Evolutionary conservation across 1,140 invertebrate genomes (phyloP).

Genomic region (Chlorops oryzae): DNA sequence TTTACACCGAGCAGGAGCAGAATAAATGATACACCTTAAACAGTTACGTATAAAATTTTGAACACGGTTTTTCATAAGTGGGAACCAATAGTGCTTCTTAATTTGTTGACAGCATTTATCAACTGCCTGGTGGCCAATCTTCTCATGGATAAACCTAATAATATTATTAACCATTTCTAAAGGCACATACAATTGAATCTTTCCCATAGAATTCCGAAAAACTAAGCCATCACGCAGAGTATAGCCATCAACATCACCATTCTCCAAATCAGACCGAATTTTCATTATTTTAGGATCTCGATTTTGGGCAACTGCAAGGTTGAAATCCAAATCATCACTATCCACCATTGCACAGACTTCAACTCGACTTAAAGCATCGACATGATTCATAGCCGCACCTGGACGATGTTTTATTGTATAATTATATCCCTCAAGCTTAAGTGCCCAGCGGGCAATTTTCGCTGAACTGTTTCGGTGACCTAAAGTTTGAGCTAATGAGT

Average conservation of each 20-base stretch:
- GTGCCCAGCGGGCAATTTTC: constrained; percentile 38
- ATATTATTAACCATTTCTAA: background rate
- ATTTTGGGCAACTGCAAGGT: constrained; percentile 4
- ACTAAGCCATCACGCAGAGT: constrained; percentile 8
- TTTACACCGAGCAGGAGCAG: too few species aligned
- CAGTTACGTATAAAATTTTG: too few species aligned
- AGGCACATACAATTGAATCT: background rate
- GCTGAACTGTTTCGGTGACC: constrained; percentile 40
- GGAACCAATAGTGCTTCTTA: too few species aligned
- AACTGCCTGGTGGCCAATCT: background rate
- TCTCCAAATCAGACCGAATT: constrained; percentile 2
- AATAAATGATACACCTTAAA: too few species aligned
- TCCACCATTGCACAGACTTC: background rate
- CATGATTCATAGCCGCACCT: constrained; percentile 29
- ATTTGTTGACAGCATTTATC: background rate
- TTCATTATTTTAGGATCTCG: background rate
- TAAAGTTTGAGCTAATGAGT: constrained; percentile 40
- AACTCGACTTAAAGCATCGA: constrained; percentile 22
- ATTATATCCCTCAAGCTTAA: constrained; percentile 16
- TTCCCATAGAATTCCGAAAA: background rate
- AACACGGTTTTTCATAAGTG: too few species aligned
- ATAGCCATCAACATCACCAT: background rate
- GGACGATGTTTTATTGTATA: constrained; percentile 14
- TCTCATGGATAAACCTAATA: background rate
- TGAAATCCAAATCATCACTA: constrained; percentile 6